Evolutionary conservation across 2,113 vertebrate genomes (phyloP).

Genomic region (Macrotus californicus): DNA sequence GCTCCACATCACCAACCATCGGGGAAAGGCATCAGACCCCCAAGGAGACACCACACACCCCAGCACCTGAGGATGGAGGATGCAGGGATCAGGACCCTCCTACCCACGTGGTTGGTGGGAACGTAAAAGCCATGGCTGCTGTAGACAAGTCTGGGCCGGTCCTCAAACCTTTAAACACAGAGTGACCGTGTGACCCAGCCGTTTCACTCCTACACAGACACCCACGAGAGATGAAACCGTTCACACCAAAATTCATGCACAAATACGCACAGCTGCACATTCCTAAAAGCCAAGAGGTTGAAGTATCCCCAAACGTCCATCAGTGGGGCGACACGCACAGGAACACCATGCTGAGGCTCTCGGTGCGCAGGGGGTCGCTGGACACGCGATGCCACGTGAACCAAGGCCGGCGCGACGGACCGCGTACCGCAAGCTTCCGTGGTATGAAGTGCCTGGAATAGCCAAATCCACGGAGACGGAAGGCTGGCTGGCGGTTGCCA

Average conservation of each 20-base stretch:
- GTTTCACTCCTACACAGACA: neutral
- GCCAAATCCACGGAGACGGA: no score
- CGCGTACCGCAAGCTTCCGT: no score
- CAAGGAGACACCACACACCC: neutral
- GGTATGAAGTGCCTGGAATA: neutral
- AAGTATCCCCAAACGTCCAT: neutral
- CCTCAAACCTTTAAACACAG: neutral
- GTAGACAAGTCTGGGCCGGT: neutral
- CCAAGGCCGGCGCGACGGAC: no score
- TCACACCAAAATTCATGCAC: neutral
- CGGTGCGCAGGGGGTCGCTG: no score
- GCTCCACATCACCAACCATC: neutral
- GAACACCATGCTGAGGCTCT: neutral
- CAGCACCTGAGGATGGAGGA: neutral
- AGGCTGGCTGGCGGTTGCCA: neutral
- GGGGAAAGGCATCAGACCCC: neutral
- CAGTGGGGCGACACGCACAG: accelerated
- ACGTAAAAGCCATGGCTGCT: accelerated
- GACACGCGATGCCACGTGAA: neutral
- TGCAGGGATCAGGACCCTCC: no score
- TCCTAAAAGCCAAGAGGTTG: neutral
- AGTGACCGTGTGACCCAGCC: neutral
- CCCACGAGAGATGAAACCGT: neutral
- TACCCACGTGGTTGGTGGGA: neutral
- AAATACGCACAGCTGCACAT: no score